Evolutionary conservation across 2,888 invertebrate species (phyloP), one percentile per base, ranked within the genome.

Genomic region (Drosophila demipolita): DNA sequence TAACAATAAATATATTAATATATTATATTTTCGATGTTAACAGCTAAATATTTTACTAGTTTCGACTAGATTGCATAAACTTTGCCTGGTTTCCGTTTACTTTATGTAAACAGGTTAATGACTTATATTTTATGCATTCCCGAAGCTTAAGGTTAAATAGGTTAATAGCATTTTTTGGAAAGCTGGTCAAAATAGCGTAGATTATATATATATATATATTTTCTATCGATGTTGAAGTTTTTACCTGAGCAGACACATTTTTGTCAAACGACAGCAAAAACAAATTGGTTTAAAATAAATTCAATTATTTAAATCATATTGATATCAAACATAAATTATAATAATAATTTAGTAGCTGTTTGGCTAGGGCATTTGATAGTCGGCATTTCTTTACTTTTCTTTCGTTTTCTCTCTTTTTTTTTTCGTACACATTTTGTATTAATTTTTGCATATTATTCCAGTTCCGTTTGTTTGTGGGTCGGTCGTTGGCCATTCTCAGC

Each of bases 401-500:
- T 55, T 50, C 26, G 33, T 17, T 45, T 8, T 8, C 3, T 54
- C 32, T 38, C n/a, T 23, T 17, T 53, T 57, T 58, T 50, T 12
- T 60, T 55, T 72, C 65, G 59, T 60, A 29, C 29, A 29, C 59
- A 20, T 45, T 20, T 45, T 23, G 23, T 15, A 15, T 45, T 23
- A 45, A 4, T 15, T 45, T 45, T 23, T 23, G 58, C 40, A 40
- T n/a, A 53, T 63, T 61, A 33, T 62, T 53, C 20, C 38, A 40
- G 52, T 57, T 65, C 17, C 49, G 40, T 49, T 64, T 74, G 59
- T 63, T 58, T 64, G 57, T 66, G 59, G 54, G 68, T 63, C 70
- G 77, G 70, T 70, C 79, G 75, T 64, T 64, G 64, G 53, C 63
- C 61, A 53, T 38, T 58, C 62, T 45, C 66, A 40, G 23, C 35